phyloP scores from a whole-genome alignment of 2,113 vertebrate genomes.

The Poeciliopsis prolifica region DNA sequence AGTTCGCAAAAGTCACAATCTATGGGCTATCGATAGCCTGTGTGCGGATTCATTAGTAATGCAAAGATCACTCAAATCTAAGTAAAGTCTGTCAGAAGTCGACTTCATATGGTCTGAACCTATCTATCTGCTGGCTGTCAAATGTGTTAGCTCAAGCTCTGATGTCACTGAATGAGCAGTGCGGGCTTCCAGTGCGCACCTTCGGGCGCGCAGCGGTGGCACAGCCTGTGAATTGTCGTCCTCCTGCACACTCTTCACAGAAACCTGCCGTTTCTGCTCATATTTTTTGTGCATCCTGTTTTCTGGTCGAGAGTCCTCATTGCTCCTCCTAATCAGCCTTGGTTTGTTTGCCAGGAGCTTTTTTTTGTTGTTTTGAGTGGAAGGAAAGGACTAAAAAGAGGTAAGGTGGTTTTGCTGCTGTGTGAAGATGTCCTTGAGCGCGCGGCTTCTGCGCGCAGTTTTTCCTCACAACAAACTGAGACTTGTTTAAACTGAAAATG shows the following conservation, averaged over 20 bases:
- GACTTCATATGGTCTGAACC: neutral
- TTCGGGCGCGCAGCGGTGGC: constrained; percentile 59
- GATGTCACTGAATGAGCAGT: constrained; percentile 73
- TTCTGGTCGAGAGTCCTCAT: neutral
- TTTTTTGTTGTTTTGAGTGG: neutral
- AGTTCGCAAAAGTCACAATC: neutral
- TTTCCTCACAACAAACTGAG: neutral
- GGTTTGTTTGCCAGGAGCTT: constrained; percentile 45
- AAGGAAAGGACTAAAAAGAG: constrained; percentile 21
- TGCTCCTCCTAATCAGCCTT: neutral
- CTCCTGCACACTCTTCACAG: constrained; percentile 21
- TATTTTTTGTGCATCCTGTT: neutral
- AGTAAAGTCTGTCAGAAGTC: neutral
- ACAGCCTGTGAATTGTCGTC: constrained; percentile 34
- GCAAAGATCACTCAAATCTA: neutral
- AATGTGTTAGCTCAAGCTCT: constrained; percentile 58
- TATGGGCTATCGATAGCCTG: neutral
- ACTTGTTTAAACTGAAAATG: neutral
- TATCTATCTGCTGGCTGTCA: constrained; percentile 31
- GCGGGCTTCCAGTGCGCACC: constrained; percentile 62
- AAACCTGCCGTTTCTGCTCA: constrained; percentile 11
- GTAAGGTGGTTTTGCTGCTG: constrained; percentile 31
- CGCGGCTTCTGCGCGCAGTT: constrained; percentile 24
- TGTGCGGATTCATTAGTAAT: neutral
- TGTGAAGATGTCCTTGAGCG: constrained; percentile 38